Conservation (phyloP, 2,888 invertebrate species). For the Steinernema scapterisci region DNA sequence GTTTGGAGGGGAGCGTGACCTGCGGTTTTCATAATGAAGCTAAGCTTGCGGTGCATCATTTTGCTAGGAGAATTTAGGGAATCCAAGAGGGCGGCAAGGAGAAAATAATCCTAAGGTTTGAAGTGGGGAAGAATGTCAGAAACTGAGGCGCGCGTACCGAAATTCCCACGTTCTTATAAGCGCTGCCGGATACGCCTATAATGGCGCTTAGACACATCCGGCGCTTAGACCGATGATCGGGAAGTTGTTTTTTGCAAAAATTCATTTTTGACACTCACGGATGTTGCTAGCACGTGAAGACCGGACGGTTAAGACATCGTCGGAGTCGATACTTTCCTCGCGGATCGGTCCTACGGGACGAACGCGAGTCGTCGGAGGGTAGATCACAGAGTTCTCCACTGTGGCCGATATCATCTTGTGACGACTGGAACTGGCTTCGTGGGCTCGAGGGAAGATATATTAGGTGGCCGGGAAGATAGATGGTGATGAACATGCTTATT, state of each 20-base stretch:
- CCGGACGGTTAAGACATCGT: not conserved
- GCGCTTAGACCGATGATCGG: constrained; percentile 22
- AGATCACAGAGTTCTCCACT: not conserved
- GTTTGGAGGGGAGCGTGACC: not conserved
- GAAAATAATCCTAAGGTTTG: not conserved
- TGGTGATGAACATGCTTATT: not conserved
- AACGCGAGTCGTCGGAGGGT: not conserved
- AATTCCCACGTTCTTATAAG: not conserved
- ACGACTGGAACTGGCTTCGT: not conserved
- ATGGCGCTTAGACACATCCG: not conserved
- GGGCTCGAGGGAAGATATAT: not conserved
- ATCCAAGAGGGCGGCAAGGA: not conserved
- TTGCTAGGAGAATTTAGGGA: not conserved
- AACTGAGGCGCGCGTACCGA: too few species aligned
- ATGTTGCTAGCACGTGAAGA: not conserved
- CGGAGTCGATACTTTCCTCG: constrained; percentile 20
- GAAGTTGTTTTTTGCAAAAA: not conserved
- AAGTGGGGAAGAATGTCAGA: too few species aligned
- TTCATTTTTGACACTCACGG: not conserved
- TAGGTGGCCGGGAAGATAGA: too few species aligned
- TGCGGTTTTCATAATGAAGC: constrained; percentile 32
- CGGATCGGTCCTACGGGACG: constrained; percentile 7
- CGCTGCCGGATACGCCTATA: constrained; percentile 4
- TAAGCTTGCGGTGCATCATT: constrained; percentile 20
- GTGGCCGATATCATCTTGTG: not conserved